Evolutionary conservation across 2,113 vertebrate genomes (phyloP), one percentile per base, ranked within the genome.

Genomic region (Laterallus jamaicensis): DNA sequence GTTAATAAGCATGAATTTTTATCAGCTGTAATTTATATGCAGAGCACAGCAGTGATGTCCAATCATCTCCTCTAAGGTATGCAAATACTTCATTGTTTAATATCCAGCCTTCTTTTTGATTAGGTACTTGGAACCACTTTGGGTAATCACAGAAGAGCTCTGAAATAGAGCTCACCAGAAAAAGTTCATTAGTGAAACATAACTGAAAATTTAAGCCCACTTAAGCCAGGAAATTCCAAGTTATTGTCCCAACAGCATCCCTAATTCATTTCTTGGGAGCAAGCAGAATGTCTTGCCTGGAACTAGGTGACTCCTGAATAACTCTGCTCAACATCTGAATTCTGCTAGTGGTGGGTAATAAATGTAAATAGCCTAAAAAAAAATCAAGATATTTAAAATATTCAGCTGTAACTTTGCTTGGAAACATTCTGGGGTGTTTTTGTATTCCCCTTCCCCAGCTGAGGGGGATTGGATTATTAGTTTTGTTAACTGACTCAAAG

Each of bases 11-110:
- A 40, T 80, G 93, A 50, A 37, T 91, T 87, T 40, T 82, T 31
- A 85, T 87, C 74, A 73, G 84, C 91, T 66, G 26, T 66, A 25
- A 86, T 96, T 95, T 70, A 7, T 64, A 87, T 89, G 84, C 89
- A 87, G 82, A 82, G 82, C 67, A 54, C 81, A 69, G 84, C 78
- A 50, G 66, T 20, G 67, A 70, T 91, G 91, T 76, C 91, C 93
- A 94, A n/a, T 79, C 83, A 78, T 35, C 87, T 90, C 2, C 89
- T 79, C 37, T 64, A 26, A 91, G 89, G 83, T 84, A 60, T 92
- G 94, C 93, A 95, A 85, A 91, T 95, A 79, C 42, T 91, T 73
- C 49, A 31, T 91, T 69, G 84, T 92, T 92, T 92, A 86, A 73
- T 66, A 93, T 14, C 91, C 89, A 85, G 80, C 17, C 77, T 89